Evolutionary conservation across 2,797 vertebrate species (phyloP).

Genomic region (Sebastes hubbsi): DNA sequence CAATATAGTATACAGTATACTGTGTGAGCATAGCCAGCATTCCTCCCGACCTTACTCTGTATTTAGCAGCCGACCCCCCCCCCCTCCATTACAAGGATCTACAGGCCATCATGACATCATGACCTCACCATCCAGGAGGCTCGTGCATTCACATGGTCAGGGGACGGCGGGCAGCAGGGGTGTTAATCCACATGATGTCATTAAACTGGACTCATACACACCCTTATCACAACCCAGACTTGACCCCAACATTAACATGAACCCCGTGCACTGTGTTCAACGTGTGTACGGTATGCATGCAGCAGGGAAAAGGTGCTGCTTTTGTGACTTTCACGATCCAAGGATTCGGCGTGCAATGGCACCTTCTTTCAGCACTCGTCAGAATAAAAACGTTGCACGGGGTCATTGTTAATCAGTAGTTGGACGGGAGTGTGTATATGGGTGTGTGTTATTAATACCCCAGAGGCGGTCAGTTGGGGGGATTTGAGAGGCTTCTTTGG

Average conservation of each 20-base stretch:
- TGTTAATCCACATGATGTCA: slow-evolving; percentile 83
- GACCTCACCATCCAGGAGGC: slow-evolving; percentile 80
- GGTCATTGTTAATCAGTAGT: slow-evolving; percentile 69
- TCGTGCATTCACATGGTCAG: slow-evolving; percentile 68
- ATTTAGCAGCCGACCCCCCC: slow-evolving; percentile 62
- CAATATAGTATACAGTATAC: slow-evolving; percentile 64
- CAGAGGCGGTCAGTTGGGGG: slow-evolving; percentile 66
- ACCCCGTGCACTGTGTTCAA: slow-evolving; percentile 16
- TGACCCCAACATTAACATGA: slow-evolving; percentile 50
- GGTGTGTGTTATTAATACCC: slow-evolving; percentile 80
- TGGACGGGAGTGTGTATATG: slow-evolving; percentile 56
- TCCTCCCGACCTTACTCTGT: slow-evolving; percentile 61
- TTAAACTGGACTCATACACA: slow-evolving; percentile 61
- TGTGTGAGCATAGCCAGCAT: slow-evolving; percentile 66
- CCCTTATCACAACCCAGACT: slow-evolving; percentile 53
- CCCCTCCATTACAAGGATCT: slow-evolving; percentile 62
- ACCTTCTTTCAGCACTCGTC: slow-evolving; percentile 51
- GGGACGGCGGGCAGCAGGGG: slow-evolving; percentile 48
- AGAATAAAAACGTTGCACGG: slow-evolving; percentile 25
- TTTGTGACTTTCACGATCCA: slow-evolving; percentile 2
- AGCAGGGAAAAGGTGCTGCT: background rate
- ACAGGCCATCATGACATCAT: slow-evolving; percentile 77
- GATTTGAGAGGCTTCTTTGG: slow-evolving; percentile 78
- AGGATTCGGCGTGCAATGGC: slow-evolving; percentile 31
- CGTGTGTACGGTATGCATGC: background rate